phyloP scores from a whole-genome alignment of 2,888 invertebrate genomes.

The Nasonovia ribisnigri region DNA sequence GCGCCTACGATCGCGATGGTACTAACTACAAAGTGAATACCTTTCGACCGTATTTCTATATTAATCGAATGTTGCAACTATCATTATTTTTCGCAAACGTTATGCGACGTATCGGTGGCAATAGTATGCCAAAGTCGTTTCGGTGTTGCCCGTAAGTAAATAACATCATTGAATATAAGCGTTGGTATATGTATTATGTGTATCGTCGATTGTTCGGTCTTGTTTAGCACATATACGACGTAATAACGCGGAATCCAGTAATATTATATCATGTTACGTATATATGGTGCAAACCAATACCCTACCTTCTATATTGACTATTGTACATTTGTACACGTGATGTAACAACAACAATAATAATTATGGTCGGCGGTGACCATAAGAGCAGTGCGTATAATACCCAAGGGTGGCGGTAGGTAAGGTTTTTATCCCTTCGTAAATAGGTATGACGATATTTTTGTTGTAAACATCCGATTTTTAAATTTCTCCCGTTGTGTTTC shows the following conservation, averaged over 20 bases:
- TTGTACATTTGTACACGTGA: neutral
- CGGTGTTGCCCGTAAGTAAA: neutral
- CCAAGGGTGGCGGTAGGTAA: neutral
- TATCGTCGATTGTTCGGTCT: slow-evolving; percentile 49
- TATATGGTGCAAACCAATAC: neutral
- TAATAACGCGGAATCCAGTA: slow-evolving; percentile 28
- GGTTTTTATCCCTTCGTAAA: neutral
- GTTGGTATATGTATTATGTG: slow-evolving; percentile 56
- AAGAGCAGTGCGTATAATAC: neutral
- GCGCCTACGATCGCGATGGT: neutral
- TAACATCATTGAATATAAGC: slow-evolving; percentile 17
- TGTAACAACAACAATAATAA: neutral
- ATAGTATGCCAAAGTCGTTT: neutral
- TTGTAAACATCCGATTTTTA: neutral
- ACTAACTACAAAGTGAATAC: neutral
- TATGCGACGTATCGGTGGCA: neutral
- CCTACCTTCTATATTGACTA: neutral
- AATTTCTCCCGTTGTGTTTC: neutral
- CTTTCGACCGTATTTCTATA: neutral
- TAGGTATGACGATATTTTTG: neutral
- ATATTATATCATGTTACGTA: neutral
- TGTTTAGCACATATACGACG: slow-evolving; percentile 62
- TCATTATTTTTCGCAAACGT: neutral
- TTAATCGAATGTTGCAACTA: neutral
- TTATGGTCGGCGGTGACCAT: neutral